A percentile compares a stretch with the other conserved stretches of the same genome.
These are phyloP conservation scores for Pandemis cinnamomeana DNA, from an alignment of 2,888 invertebrate species.

Conservation along the genomic window DNA sequence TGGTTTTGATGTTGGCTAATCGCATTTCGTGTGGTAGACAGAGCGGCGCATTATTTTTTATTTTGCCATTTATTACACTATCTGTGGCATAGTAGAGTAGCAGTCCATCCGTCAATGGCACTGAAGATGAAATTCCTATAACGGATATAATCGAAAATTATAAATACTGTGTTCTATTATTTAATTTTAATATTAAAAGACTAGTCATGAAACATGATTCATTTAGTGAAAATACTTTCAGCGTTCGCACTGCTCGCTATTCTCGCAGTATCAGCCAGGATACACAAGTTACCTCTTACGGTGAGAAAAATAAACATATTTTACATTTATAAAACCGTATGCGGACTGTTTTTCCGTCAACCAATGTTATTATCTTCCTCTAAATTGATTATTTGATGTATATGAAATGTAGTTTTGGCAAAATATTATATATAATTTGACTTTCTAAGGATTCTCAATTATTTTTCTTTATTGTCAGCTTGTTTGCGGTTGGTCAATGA, in stretches of 20 bases:
- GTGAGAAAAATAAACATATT: conserved; percentile 55
- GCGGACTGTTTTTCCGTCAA: background rate
- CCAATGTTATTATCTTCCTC: background rate
- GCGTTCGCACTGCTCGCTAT: conserved; percentile 55
- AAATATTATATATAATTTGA: background rate
- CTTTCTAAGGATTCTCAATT: background rate
- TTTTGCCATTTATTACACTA: background rate
- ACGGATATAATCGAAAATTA: conserved; percentile 10
- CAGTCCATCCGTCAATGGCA: conserved; percentile 19
- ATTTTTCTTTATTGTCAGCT: background rate
- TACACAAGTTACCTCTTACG: conserved; percentile 75
- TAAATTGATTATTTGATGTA: background rate
- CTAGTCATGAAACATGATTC: conserved; percentile 48
- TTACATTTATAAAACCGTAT: conserved; percentile 14
- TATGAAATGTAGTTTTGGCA: background rate
- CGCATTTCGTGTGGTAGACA: background rate
- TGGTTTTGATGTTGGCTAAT: background rate
- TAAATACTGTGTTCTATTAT: conserved; percentile 10
- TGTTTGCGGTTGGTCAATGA: background rate
- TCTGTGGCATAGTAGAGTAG: conserved; percentile 1
- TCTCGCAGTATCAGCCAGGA: conserved; percentile 66
- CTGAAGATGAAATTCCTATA: conserved; percentile 16
- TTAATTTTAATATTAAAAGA: conserved; percentile 19
- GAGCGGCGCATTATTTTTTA: background rate
- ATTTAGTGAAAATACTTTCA: conserved; percentile 53